These are phyloP conservation scores for Xiphophorus maculatus DNA, from an alignment of 2,113 vertebrate genomes.

Conservation along the genomic window DNA sequence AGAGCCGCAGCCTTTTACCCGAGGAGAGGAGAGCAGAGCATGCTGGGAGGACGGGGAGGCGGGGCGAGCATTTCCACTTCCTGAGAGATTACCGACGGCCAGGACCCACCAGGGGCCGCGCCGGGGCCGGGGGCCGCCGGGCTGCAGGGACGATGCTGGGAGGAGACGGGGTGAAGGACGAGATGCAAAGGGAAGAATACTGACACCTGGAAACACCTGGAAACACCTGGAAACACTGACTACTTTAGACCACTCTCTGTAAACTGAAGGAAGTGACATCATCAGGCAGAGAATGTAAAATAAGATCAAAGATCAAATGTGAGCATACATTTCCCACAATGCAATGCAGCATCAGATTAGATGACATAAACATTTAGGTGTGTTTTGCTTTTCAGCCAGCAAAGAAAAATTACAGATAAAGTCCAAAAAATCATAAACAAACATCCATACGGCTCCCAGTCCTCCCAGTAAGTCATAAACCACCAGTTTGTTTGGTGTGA, in stretches of 20 bases:
- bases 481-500: too few species aligned
- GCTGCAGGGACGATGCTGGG: constrained; percentile 25
- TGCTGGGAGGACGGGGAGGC: constrained; percentile 32
- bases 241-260: neutral
- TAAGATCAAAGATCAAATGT: neutral
- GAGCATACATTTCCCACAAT: too few species aligned
- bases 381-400: too few species aligned
- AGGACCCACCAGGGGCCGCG: too few species aligned
- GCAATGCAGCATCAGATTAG: too few species aligned
- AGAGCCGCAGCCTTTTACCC: constrained; percentile 59
- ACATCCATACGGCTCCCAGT: too few species aligned
- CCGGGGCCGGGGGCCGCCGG: too few species aligned
- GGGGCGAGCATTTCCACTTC: constrained; percentile 81
- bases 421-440: too few species aligned
- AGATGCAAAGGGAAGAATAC: constrained; percentile 23
- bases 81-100: constrained; percentile 75
- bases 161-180: constrained; percentile 40
- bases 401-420: too few species aligned
- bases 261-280: neutral
- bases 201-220: constrained; percentile 11
- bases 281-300: neutral
- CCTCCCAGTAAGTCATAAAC: too few species aligned
- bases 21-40: constrained; percentile 46
- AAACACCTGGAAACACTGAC: neutral
- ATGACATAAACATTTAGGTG: too few species aligned